Conservation (phyloP, 2,113 vertebrate genomes). For the Pardalotus punctatus region DNA sequence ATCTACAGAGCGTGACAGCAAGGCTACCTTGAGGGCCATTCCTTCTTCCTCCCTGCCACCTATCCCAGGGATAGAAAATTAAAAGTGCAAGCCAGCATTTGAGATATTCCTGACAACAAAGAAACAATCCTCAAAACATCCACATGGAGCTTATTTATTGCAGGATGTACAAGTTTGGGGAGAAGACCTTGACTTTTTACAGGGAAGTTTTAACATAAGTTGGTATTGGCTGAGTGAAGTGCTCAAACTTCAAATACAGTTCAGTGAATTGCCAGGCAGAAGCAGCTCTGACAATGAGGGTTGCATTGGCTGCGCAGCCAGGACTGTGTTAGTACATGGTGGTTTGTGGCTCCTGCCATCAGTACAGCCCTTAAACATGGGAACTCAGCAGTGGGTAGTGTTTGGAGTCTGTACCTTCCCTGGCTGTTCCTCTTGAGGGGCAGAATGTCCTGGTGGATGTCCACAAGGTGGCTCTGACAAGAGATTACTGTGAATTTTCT, state of each 20-base stretch:
- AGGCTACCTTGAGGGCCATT: background rate
- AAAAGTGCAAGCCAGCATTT: background rate
- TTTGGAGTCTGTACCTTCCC: background rate
- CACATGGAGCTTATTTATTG: background rate
- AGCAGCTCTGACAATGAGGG: background rate
- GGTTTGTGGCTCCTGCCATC: background rate
- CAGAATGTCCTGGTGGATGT: background rate
- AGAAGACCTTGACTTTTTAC: background rate
- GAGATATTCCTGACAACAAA: background rate
- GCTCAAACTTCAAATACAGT: background rate
- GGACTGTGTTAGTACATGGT: fast-evolving
- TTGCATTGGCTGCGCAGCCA: background rate
- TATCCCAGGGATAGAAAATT: background rate
- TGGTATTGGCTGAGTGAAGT: background rate
- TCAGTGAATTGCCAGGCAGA: background rate
- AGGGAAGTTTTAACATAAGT: background rate
- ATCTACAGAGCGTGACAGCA: background rate
- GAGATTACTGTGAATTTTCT: background rate
- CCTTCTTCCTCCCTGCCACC: background rate
- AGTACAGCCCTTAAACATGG: background rate
- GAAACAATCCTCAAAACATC: background rate
- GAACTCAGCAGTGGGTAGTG: background rate
- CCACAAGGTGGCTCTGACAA: fast-evolving
- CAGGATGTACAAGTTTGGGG: background rate
- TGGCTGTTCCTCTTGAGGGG: background rate